Percentiles rank a stretch among this genome's conserved stretches.
These are phyloP conservation scores for Tenualosa thibaudeaui DNA, from an alignment of 2,797 vertebrate genomes.

Conservation along the genomic window DNA sequence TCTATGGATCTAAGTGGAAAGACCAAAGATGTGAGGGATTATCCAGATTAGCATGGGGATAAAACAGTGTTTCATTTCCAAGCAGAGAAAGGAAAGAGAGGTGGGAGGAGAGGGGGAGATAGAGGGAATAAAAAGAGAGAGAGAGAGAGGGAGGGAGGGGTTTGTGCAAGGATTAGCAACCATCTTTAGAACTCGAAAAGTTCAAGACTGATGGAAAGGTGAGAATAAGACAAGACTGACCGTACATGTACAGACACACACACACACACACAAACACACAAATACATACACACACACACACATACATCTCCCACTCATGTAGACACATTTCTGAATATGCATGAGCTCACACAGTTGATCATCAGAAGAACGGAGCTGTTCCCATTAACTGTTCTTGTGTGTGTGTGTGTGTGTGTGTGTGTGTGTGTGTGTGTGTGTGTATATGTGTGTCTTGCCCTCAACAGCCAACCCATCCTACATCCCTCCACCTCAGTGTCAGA, in stretches of 20 bases:
- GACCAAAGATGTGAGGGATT: not conserved
- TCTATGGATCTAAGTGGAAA: conserved; percentile 4
- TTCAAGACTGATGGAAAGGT: not conserved
- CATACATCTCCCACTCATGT: not conserved
- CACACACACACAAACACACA: not conserved
- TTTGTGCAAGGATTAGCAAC: not conserved
- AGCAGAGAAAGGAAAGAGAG: not conserved
- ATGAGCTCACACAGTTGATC: not conserved
- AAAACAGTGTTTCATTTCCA: not conserved
- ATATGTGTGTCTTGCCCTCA: conserved; percentile 37
- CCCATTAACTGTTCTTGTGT: conserved; percentile 21
- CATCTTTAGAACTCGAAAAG: not conserved
- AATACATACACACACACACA: not conserved
- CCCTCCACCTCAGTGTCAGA: conserved; percentile 82
- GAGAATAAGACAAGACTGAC: not conserved
- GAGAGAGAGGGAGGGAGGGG: not conserved
- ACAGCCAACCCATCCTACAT: conserved; percentile 88
- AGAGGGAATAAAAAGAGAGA: not conserved
- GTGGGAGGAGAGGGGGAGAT: not conserved
- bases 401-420: conserved; percentile 43
- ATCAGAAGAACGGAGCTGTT: not conserved
- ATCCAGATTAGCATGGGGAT: not conserved
- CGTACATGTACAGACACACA: not conserved
- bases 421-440: conserved; percentile 24
- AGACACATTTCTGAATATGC: not conserved